These are phyloP conservation scores for Mizuhopecten yessoensis DNA, from an alignment of 1,140 invertebrate genomes.

Conservation along the genomic window DNA sequence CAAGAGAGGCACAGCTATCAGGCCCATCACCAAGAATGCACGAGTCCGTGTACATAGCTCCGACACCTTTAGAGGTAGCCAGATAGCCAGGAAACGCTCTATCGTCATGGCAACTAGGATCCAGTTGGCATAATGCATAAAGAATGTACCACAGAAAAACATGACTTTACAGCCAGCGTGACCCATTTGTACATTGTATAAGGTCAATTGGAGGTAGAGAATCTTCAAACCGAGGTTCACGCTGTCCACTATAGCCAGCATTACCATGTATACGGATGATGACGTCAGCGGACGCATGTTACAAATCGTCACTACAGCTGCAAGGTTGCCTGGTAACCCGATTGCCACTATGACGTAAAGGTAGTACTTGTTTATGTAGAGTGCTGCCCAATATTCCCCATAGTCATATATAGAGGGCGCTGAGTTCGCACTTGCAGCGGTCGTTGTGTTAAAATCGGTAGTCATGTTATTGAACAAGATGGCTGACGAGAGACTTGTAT, in stretches of 20 bases:
- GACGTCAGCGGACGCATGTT: slow-evolving; percentile 69
- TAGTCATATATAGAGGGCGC: slow-evolving; percentile 41
- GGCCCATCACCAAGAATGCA: slow-evolving; percentile 50
- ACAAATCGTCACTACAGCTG: slow-evolving; percentile 68
- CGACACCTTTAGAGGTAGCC: slow-evolving; percentile 74
- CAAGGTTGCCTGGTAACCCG: slow-evolving; percentile 74
- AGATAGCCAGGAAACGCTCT: slow-evolving; percentile 77
- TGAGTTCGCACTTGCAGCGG: not conserved
- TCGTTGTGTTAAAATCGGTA: not conserved
- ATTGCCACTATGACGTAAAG: slow-evolving; percentile 70
- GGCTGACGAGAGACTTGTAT: not conserved
- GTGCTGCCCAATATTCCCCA: slow-evolving; percentile 60
- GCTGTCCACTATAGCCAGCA: slow-evolving; percentile 71
- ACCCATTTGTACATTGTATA: slow-evolving; percentile 60
- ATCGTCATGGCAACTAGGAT: slow-evolving; percentile 76
- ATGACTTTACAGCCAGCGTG: slow-evolving; percentile 67
- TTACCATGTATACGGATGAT: slow-evolving; percentile 71
- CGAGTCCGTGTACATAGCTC: slow-evolving; percentile 64
- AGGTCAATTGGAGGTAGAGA: slow-evolving; percentile 63
- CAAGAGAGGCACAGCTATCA: slow-evolving; percentile 63
- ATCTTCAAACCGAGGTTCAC: slow-evolving; percentile 68
- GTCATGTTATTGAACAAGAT: not conserved
- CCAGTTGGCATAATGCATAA: slow-evolving; percentile 75
- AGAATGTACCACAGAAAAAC: slow-evolving; percentile 68
- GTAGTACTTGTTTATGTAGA: slow-evolving; percentile 73